phyloP scores from a whole-genome alignment of 2,797 vertebrate species.

The Tapera naevia region DNA sequence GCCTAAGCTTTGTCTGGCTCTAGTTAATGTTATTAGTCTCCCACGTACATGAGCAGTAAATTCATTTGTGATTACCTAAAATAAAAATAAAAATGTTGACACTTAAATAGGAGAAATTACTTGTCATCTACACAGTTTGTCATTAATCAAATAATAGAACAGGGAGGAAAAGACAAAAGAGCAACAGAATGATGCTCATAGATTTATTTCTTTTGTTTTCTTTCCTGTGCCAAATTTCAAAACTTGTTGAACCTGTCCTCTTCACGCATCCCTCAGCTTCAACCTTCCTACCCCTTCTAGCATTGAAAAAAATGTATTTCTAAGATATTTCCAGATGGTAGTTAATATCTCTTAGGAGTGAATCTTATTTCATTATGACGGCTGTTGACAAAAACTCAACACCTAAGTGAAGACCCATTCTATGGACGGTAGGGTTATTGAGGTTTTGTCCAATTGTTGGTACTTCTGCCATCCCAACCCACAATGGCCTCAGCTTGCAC shows the following conservation, averaged over 20 bases:
- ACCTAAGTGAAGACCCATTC: neutral
- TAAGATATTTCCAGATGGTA: neutral
- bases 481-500: no score
- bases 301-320: neutral
- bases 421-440: neutral
- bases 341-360: neutral
- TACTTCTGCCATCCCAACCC: neutral
- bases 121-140: neutral
- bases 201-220: neutral
- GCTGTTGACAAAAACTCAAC: neutral
- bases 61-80: constrained; percentile 31
- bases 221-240: neutral
- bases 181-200: neutral
- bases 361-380: neutral
- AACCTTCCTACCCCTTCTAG: neutral
- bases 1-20: neutral
- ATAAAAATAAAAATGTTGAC: constrained; percentile 25
- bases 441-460: neutral
- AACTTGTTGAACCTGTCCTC: neutral
- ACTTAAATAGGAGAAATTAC: constrained; percentile 9
- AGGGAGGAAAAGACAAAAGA: neutral
- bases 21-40: neutral
- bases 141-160: constrained; percentile 5
- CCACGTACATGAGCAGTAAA: neutral
- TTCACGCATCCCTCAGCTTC: neutral